Conservation (phyloP, 2,797 vertebrate genomes). For the Hippocampus kuda region DNA sequence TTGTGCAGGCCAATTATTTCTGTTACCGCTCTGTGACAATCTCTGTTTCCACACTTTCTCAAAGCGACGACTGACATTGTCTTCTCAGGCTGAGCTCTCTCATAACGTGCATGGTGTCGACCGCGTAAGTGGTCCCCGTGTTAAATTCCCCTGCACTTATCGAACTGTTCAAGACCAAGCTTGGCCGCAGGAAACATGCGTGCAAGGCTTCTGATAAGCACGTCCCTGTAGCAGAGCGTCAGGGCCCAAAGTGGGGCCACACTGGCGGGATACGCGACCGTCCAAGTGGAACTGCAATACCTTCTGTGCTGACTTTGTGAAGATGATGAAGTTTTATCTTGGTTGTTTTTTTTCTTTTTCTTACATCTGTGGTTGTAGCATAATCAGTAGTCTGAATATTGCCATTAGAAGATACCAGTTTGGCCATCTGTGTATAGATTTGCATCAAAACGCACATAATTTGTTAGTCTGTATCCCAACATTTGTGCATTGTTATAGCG, state of each 20-base stretch:
- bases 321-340: not conserved
- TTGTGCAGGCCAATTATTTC: conserved; percentile 47
- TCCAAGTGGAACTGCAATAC: not conserved
- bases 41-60: conserved; percentile 30
- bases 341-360: not conserved
- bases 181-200: conserved; percentile 19
- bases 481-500: not conserved
- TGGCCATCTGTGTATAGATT: not conserved
- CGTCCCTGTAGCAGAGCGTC: not conserved
- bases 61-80: conserved; percentile 35
- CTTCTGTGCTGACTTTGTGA: not conserved
- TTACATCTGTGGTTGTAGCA: not conserved
- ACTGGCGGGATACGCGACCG: not conserved
- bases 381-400: not conserved
- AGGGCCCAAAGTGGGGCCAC: conserved; percentile 1
- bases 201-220: conserved; percentile 12
- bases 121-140: conserved; percentile 29
- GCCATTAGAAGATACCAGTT: not conserved
- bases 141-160: conserved; percentile 21
- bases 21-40: conserved; percentile 28
- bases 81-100: conserved; percentile 26
- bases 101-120: conserved; percentile 11
- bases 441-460: not conserved
- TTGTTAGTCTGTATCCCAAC: not conserved
- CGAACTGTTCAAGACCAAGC: conserved; percentile 4